Base-by-base conservation (phyloP, 2,113 vertebrate species). In the Poecile atricapillus region DNA sequence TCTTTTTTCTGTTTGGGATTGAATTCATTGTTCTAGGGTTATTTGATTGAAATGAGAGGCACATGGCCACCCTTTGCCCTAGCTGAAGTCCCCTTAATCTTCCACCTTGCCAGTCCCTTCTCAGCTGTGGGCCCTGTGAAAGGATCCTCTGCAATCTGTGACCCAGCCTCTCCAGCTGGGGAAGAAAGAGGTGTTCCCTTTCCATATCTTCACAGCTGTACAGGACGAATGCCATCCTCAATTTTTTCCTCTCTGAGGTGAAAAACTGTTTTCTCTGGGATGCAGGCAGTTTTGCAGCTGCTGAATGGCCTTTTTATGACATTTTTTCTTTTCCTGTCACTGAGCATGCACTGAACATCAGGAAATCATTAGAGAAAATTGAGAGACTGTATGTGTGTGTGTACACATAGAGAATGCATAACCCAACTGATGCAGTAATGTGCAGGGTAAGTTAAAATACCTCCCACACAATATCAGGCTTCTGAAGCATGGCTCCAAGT, bases 301-400 rank as follows among this genome's bases (percentile, higher is more conserved):
- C 69, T 70, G 33, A 77, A 39, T 13, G 37, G 63, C 15, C 33
- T 88, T 76, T 23, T 20, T 68, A 65, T 55, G 37, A 47, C 24
- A 63, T 70, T 90, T 95, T 94, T 90, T 70, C 33, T 56, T 74
- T 93, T 93, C 46, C 71, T 83, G 43, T 63, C 68, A 77, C 21
- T 6, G 21, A 92, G 12, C 27, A 49, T 80, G 33, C 63, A 77
- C 15, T 41, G 69, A 86, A 78, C 69, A 93, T 91, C 89, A 87
- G 91, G 93, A 95, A 89, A 75, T 47, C 60, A 87, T 96, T 94
- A 84, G 47, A 90, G 47, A 31, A 59, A 97, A 80, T 46, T 81
- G 63, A 59, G 75, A 90, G n/a, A 88, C 28, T 63, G 17, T 35
- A 12, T 89, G 10, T 76, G 44, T 69, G 62, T 83, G 41, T 55